A percentile compares a stretch with the other conserved stretches of the same genome.
Evolutionary conservation across 2,113 vertebrate genomes (phyloP).

Genomic region (Peromyscus californicus): DNA sequence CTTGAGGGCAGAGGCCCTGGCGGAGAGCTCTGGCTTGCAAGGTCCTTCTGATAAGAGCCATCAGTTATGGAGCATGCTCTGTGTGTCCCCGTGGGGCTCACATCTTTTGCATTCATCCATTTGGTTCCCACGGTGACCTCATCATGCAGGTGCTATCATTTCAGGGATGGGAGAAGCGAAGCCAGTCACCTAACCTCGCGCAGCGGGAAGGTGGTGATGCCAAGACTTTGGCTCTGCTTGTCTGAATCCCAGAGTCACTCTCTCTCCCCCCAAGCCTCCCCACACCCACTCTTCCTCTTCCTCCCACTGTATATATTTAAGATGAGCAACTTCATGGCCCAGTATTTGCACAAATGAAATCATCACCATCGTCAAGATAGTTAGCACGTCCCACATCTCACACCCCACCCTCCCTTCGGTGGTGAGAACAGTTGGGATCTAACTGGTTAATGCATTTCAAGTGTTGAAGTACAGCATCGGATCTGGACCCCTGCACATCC

Average conservation of each 20-base stretch:
- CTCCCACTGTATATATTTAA: not conserved
- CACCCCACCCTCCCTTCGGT: too few relatives aligned
- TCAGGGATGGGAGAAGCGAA: not conserved
- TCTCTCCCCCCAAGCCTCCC: too few relatives aligned
- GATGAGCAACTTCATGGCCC: not conserved
- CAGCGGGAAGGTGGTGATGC: not conserved
- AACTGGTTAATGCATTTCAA: not conserved
- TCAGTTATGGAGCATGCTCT: rapidly evolving
- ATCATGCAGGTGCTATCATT: rapidly evolving
- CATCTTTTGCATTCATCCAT: rapidly evolving
- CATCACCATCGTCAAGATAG: not conserved
- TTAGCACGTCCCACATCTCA: not conserved
- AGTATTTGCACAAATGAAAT: not conserved
- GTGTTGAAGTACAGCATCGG: too few relatives aligned
- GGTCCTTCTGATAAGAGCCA: not conserved
- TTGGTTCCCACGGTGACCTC: not conserved
- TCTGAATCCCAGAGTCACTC: not conserved
- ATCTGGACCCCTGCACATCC: too few relatives aligned
- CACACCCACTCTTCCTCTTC: too few relatives aligned
- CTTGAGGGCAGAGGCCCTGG: not conserved
- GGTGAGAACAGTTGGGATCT: not conserved
- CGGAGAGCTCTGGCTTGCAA: not conserved
- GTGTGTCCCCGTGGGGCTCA: not conserved
- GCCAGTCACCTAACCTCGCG: not conserved
- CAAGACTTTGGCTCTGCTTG: not conserved